Evolutionary conservation across 2,888 invertebrate species (phyloP), one percentile per base, ranked within the genome.

Genomic region (Halocaridina rubra): DNA sequence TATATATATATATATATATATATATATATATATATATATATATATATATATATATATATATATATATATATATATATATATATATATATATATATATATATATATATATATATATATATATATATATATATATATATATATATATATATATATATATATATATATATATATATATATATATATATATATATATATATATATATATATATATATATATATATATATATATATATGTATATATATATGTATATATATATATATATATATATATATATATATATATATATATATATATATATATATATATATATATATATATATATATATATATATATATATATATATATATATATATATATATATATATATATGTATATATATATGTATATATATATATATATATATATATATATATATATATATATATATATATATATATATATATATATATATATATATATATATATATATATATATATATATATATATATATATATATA

Each of bases 101-200:
- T 1, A 76, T 61, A 61, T 10, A 76, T 61, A 76, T 61, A 61
- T 61, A 59, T 19, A 2, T 0, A 64, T 2, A 59, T 57, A 76
- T 19, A 1, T 3, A 59, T 57, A 59, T 3, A 76, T 61, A 59
- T 19, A 59, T 57, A 59, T 3, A 59, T 57, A 59, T 22, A 24
- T 3, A 1, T 57, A 76, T 22, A 1, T 61, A 64, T 57, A 76
- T 57, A 1, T 3, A 61, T 57, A 0, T 57, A 59, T 76, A 61
- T 76, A 1, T 76, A 76, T 76, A 59, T 76, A 76, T 76, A 76
- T 76, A 61, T 1, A 76, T 76, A 76, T 76, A 61, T 61, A 76
- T 76, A 64, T 61, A 76, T 76, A 76, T 76, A 76, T 76, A 76
- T 76, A 61, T 76, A 59, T 76, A 76, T 76, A 76, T 61, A 61